A percentile compares a stretch with the other conserved stretches of the same genome.
These are phyloP conservation scores for Charadrius vociferus DNA, from an alignment of 2,113 vertebrate species.

Conservation along the genomic window DNA sequence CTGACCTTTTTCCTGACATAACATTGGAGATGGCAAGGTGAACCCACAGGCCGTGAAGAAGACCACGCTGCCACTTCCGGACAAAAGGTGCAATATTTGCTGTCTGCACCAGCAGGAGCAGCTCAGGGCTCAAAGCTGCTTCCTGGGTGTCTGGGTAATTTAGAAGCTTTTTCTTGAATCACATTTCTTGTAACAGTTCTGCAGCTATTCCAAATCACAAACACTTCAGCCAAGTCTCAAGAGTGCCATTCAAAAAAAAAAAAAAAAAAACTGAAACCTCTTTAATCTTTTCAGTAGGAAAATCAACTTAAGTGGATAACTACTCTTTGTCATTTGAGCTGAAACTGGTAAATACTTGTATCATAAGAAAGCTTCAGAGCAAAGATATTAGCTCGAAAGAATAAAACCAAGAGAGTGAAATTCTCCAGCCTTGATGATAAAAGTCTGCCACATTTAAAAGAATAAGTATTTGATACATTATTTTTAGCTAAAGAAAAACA, in stretches of 20 bases:
- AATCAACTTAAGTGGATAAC: constrained; percentile 46
- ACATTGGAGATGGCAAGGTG: not conserved
- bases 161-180: not conserved
- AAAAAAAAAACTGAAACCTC: not conserved
- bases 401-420: not conserved
- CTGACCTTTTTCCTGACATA: not conserved
- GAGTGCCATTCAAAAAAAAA: constrained; percentile 22
- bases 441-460: not conserved
- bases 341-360: not conserved
- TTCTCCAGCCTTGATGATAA: not conserved
- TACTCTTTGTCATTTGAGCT: not conserved
- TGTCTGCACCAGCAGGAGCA: not conserved
- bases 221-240: constrained; percentile 20
- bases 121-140: not conserved
- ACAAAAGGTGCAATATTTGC: not conserved
- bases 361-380: not conserved
- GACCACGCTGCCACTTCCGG: not conserved
- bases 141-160: not conserved
- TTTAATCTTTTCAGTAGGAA: constrained; percentile 37
- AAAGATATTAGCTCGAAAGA: not conserved
- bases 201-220: not conserved
- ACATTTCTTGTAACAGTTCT: not conserved
- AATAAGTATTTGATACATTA: not conserved
- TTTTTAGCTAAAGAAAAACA: constrained; percentile 38
- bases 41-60: not conserved